Conservation (phyloP, 1,140 invertebrate species). For the Cydia strobilella region DNA sequence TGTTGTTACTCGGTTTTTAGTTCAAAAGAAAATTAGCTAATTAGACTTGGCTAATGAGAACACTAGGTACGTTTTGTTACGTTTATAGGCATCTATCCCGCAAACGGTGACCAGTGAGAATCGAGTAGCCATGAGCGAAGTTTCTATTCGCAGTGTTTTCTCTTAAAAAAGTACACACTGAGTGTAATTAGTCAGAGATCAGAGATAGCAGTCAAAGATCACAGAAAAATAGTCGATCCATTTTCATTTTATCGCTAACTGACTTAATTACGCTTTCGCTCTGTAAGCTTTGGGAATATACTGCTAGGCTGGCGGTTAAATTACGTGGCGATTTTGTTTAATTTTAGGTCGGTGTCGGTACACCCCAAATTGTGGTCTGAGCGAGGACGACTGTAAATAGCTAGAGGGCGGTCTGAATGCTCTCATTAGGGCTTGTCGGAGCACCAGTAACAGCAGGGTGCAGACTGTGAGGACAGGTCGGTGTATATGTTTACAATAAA, state of each 20-base stretch:
- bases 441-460: slow-evolving; percentile 34
- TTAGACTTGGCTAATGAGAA: too few species aligned
- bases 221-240: too few species aligned
- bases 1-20: too few species aligned
- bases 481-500: neutral
- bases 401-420: slow-evolving; percentile 41
- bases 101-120: too few species aligned
- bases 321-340: slow-evolving; percentile 22
- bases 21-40: too few species aligned
- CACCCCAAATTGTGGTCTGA: slow-evolving; percentile 33
- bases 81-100: too few species aligned
- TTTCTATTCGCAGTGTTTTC: too few species aligned
- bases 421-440: slow-evolving; percentile 38
- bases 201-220: too few species aligned
- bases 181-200: too few species aligned
- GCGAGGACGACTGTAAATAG: slow-evolving; percentile 42
- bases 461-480: slow-evolving; percentile 1
- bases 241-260: neutral
- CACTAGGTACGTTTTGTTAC: too few species aligned
- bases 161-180: too few species aligned
- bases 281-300: neutral
- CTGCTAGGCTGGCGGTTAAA: neutral
- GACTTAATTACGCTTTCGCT: neutral
- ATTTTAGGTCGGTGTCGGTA: slow-evolving; percentile 43
- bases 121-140: too few species aligned